Conservation (phyloP, 2,888 invertebrate species). For the Drosophila multiciliata region DNA sequence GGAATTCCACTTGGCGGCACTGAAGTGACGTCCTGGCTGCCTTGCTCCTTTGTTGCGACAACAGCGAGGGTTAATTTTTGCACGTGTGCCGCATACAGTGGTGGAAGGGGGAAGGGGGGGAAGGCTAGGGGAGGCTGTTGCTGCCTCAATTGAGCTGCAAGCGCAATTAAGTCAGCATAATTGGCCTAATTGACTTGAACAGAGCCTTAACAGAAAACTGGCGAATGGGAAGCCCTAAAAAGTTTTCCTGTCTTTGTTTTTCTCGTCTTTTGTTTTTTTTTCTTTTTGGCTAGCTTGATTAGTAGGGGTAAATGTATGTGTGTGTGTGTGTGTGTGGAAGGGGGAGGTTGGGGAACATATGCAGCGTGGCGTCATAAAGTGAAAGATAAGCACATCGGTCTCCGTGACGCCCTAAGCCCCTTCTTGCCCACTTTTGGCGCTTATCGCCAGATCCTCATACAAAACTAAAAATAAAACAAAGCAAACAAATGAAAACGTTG, state of each 20-base stretch:
- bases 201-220: conserved; percentile 48
- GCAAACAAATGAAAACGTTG: neutral
- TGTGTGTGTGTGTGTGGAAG: neutral
- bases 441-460: conserved; percentile 39
- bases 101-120: neutral
- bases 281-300: conserved; percentile 16
- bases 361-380: conserved; percentile 49
- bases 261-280: neutral
- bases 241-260: conserved; percentile 11
- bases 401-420: conserved; percentile 50
- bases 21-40: conserved; percentile 51
- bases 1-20: conserved; percentile 74
- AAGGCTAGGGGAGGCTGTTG: neutral
- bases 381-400: conserved; percentile 60
- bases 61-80: conserved; percentile 64
- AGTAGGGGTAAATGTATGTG: conserved; percentile 22
- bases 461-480: conserved; percentile 21
- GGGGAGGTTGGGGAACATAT: conserved; percentile 37
- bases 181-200: conserved; percentile 77
- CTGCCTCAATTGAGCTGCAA: conserved; percentile 62
- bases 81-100: conserved; percentile 60
- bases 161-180: conserved; percentile 75
- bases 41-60: conserved; percentile 26
- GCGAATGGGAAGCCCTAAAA: conserved; percentile 25
- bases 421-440: conserved; percentile 47